Base-by-base conservation (phyloP, 2,113 vertebrate species). In the Emydura subglobosa region DNA sequence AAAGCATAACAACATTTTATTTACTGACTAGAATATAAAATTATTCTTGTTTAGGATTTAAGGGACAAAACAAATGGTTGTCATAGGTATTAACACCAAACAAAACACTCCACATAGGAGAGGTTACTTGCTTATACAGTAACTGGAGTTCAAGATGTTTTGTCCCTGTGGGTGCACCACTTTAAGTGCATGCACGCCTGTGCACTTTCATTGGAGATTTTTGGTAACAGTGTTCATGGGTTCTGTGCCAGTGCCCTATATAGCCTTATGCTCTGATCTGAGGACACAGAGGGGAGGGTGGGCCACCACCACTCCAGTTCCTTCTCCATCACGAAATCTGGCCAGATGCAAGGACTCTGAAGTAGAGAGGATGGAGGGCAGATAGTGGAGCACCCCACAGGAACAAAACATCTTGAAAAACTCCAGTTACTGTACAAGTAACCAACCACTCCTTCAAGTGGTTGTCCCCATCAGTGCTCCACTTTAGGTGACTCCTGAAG, bases 61-160 rank as follows among this genome's bases (percentile, higher is more conserved):
- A 49, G 65, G 80, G 76, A 53, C 22, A 24, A 82, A 82, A 12
- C 7, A 16, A 24, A 27, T 55, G 54, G 17, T 65, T 17, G 57
- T 59, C 11, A 59, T 27, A 34, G 34, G 31, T 50, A 6, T 50
- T 68, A 29, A 44, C 39, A 0, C 0, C 21, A 81, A 81, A 39
- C 51, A 53, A 53, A 22, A 31, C 0, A 11, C 21, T 72, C 87
- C 82, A 24, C 1, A 0, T 0, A 16, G n/a, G 39, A 42, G 29
- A 31, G 59, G 59, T 65, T 65, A 65, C 57, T 57, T 57, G 25
- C 10, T 14, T 34, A 29, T 34, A 65, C 59, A 34, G 29, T 65
- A 65, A 65, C 59, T 31, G 29, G 59, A 65, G 59, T 19, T 34
- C 34, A 65, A 65, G 57, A 29, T 65, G 31, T 65, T 65, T 65